Conservation (phyloP, 2,888 invertebrate species). For the Parochlus steinenii region DNA sequence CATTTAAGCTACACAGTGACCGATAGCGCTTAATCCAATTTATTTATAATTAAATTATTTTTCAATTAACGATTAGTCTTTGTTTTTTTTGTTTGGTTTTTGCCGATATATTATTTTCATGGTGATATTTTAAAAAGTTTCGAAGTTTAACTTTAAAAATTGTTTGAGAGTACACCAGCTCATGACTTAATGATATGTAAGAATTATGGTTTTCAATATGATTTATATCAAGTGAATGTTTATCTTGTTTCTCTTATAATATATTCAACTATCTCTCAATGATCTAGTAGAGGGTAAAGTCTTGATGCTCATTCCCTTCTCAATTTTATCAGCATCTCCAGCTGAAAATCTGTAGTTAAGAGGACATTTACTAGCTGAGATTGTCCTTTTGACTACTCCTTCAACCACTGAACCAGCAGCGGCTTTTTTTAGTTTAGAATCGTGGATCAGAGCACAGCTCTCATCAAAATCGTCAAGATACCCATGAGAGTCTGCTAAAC, state of each 20-base stretch:
- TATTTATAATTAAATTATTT: no score
- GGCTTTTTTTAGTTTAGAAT: slow-evolving; percentile 22
- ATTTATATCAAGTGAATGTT: neutral
- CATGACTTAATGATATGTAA: no score
- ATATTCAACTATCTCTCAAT: slow-evolving; percentile 36
- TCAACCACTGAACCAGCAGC: slow-evolving; percentile 28
- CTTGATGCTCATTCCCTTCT: slow-evolving; percentile 32
- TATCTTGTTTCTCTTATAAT: slow-evolving; percentile 1
- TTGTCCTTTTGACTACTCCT: slow-evolving; percentile 26
- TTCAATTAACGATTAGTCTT: no score
- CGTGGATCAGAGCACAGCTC: slow-evolving; percentile 13
- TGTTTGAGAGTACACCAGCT: neutral
- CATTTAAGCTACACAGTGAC: no score
- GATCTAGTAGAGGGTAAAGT: slow-evolving; percentile 47
- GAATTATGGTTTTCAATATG: no score
- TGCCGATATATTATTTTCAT: neutral
- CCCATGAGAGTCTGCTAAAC: slow-evolving; percentile 9
- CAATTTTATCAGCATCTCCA: slow-evolving; percentile 47
- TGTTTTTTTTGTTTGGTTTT: neutral
- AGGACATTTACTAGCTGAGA: slow-evolving; percentile 18
- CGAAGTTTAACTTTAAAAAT: neutral
- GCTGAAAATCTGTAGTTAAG: slow-evolving; percentile 46
- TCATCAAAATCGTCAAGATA: slow-evolving; percentile 12
- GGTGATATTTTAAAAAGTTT: neutral
- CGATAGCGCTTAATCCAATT: no score